Percentiles rank a stretch among this genome's conserved stretches.
These are phyloP conservation scores for Ara ararauna DNA, from an alignment of 2,797 vertebrate species.

Conservation along the genomic window DNA sequence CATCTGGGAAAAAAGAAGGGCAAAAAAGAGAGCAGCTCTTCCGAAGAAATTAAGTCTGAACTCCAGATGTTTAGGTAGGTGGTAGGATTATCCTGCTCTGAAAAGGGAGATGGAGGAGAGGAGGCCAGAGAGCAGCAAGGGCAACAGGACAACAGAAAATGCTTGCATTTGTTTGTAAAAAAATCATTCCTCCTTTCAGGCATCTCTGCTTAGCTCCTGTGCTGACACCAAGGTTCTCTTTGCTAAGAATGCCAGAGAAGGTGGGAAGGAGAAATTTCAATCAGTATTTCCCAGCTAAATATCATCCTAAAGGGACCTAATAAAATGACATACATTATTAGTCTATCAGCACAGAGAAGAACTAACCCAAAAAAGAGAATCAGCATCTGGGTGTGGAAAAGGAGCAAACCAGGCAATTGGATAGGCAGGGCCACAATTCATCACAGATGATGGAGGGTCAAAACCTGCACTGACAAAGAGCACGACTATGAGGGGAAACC, in stretches of 20 bases:
- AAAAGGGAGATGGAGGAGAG: not conserved
- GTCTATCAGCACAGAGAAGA: not conserved
- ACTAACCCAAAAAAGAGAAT: not conserved
- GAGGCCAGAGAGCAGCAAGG: not conserved
- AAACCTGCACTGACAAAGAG: not conserved
- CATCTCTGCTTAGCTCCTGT: not conserved
- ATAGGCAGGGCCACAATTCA: not conserved
- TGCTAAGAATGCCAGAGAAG: not conserved
- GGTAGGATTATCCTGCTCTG: not conserved
- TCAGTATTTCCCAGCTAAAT: not conserved
- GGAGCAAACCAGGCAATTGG: not conserved
- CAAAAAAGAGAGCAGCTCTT: not conserved
- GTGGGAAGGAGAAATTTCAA: not conserved
- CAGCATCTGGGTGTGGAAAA: not conserved
- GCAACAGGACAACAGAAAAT: not conserved
- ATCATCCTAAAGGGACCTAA: not conserved
- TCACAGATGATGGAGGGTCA: not conserved
- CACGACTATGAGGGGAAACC: accelerated
- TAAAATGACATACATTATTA: not conserved
- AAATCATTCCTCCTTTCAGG: not conserved
- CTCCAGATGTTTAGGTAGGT: not conserved
- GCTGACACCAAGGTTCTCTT: not conserved
- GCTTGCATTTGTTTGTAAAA: not conserved
- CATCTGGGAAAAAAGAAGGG: no score
- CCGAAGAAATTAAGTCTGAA: not conserved